These are phyloP conservation scores for Ammodytes dubius DNA, from an alignment of 2,113 vertebrate species.

Conservation along the genomic window DNA sequence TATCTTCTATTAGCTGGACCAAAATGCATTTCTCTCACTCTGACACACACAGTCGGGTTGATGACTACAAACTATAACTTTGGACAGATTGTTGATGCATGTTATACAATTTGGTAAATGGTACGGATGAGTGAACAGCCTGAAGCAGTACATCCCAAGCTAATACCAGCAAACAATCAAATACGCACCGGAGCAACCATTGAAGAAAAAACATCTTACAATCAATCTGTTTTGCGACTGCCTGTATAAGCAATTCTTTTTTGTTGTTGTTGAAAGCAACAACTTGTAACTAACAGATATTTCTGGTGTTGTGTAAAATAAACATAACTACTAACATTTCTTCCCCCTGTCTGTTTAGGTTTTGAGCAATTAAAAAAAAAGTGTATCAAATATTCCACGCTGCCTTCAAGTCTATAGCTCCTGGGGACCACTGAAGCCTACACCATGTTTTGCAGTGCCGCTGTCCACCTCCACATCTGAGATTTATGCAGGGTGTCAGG, in stretches of 20 bases:
- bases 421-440: background rate
- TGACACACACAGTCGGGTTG: slow-evolving; percentile 9
- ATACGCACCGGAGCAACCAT: background rate
- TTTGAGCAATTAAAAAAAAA: background rate
- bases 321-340: background rate
- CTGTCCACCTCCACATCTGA: slow-evolving; percentile 44
- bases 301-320: background rate
- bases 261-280: background rate
- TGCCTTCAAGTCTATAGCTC: background rate
- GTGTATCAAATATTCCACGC: slow-evolving; percentile 15
- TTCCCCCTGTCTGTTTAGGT: background rate
- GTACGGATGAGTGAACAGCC: slow-evolving; percentile 21
- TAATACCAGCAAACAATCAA: slow-evolving; percentile 25
- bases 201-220: background rate
- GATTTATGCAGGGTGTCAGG: slow-evolving; percentile 10
- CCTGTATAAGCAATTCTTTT: background rate
- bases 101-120: slow-evolving; percentile 9
- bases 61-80: background rate
- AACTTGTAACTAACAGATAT: background rate
- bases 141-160: slow-evolving; percentile 9
- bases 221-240: slow-evolving; percentile 13
- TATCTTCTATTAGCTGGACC: background rate
- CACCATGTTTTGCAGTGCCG: background rate
- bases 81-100: slow-evolving; percentile 32
- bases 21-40: slow-evolving; percentile 7